These are phyloP conservation scores for Zaprionus davidi DNA, from an alignment of 1,140 invertebrate species.

Conservation along the genomic window DNA sequence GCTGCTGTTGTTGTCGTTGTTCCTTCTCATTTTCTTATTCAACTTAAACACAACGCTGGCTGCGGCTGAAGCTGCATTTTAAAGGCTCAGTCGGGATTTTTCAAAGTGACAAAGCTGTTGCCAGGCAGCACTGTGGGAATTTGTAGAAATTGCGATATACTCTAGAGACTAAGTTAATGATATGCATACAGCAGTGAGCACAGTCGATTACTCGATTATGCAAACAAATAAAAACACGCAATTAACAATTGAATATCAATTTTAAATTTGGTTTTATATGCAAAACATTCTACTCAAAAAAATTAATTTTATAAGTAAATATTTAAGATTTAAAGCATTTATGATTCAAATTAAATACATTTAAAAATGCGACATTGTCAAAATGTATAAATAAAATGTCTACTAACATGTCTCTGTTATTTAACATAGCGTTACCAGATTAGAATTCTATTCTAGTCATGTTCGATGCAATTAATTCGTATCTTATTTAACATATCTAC, in stretches of 20 bases:
- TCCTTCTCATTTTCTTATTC: not conserved
- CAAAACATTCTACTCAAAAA: no score
- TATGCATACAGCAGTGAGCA: not conserved
- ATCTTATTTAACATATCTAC: not conserved
- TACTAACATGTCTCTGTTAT: no score
- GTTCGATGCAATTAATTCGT: not conserved
- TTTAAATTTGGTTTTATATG: no score
- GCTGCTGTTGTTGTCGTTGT: not conserved
- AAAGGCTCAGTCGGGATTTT: slow-evolving; percentile 7
- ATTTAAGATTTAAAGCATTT: no score
- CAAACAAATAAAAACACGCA: no score
- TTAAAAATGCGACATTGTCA: no score
- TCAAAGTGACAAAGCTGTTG: slow-evolving; percentile 13
- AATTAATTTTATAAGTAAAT: no score
- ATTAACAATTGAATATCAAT: no score
- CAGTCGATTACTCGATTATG: no score
- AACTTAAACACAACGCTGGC: slow-evolving; percentile 4
- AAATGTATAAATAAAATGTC: no score
- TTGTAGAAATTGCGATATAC: not conserved
- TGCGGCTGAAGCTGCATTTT: slow-evolving; percentile 2
- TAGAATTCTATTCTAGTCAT: not conserved
- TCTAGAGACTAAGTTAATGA: not conserved
- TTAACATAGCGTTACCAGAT: not conserved
- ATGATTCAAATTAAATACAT: no score
- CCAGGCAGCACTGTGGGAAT: not conserved